Evolutionary conservation across 2,113 vertebrate genomes (phyloP).

Genomic region (Vidua chalybeata): DNA sequence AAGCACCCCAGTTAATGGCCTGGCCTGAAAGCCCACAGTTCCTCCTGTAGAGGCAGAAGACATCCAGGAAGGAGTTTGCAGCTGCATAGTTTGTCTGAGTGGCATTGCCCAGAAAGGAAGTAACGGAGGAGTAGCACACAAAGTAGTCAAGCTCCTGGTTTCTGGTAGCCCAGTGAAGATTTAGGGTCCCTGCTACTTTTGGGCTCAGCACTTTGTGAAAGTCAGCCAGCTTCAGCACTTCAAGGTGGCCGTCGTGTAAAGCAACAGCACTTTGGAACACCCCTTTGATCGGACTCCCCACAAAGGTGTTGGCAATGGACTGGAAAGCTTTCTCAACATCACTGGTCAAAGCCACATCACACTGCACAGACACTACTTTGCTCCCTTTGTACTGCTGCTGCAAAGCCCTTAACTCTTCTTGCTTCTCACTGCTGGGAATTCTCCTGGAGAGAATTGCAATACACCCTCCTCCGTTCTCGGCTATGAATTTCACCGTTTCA

Average conservation of each 20-base stretch:
- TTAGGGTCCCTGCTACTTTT: slow-evolving; percentile 83
- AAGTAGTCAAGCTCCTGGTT: slow-evolving; percentile 83
- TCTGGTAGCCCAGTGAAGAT: slow-evolving; percentile 81
- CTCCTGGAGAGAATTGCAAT: slow-evolving; percentile 82
- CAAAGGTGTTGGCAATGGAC: slow-evolving; percentile 67
- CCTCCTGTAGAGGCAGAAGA: slow-evolving; percentile 83
- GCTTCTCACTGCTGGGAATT: slow-evolving; percentile 59
- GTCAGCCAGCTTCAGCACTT: slow-evolving; percentile 73
- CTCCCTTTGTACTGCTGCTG: slow-evolving; percentile 56
- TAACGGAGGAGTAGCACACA: slow-evolving; percentile 86
- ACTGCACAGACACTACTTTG: slow-evolving; percentile 72
- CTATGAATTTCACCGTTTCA: slow-evolving; percentile 86
- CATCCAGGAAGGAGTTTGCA: slow-evolving; percentile 86
- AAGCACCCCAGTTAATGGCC: slow-evolving; percentile 86
- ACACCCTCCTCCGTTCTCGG: slow-evolving; percentile 74
- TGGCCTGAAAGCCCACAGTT: slow-evolving; percentile 82
- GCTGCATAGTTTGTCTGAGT: slow-evolving; percentile 86
- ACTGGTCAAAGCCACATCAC: slow-evolving; percentile 70
- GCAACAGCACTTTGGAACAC: slow-evolving; percentile 87
- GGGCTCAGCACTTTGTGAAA: slow-evolving; percentile 82
- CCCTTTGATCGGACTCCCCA: slow-evolving; percentile 77
- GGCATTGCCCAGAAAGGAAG: slow-evolving; percentile 84
- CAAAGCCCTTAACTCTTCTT: slow-evolving; percentile 73
- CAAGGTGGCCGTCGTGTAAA: slow-evolving; percentile 77
- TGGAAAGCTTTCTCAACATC: slow-evolving; percentile 76